These are phyloP conservation scores for Arremon aurantiirostris DNA, from an alignment of 2,797 vertebrate species.

Conservation along the genomic window DNA sequence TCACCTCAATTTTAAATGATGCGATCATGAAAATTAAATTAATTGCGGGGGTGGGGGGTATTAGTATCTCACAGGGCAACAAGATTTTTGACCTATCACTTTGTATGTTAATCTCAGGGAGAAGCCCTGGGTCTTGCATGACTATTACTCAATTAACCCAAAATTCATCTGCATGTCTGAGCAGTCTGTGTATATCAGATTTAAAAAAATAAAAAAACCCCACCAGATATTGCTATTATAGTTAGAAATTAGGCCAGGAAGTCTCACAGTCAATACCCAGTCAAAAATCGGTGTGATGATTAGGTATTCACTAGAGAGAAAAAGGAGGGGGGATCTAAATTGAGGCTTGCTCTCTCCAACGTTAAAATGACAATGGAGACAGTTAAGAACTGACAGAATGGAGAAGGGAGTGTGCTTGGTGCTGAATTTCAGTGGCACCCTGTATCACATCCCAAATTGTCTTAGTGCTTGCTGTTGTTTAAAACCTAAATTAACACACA, in stretches of 20 bases:
- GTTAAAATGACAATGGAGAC: constrained; percentile 60
- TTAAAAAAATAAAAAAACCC: background rate
- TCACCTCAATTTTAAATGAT: constrained; percentile 33
- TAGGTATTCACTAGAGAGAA: constrained; percentile 48
- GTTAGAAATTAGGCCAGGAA: constrained; percentile 58
- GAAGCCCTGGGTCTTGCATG: background rate
- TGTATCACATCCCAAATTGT: background rate
- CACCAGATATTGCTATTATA: constrained; percentile 3
- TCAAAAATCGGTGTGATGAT: constrained; percentile 49
- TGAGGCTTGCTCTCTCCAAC: constrained; percentile 11
- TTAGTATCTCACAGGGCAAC: background rate
- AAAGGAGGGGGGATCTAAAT: constrained; percentile 31
- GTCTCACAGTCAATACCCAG: constrained; percentile 38
- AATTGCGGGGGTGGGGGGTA: background rate
- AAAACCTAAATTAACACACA: constrained; percentile 24
- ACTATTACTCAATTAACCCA: constrained; percentile 50
- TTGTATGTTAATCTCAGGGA: background rate
- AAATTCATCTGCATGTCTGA: constrained; percentile 29
- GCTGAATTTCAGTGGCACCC: constrained; percentile 5
- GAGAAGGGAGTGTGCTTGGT: background rate
- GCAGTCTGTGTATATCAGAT: background rate
- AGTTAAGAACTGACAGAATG: constrained; percentile 30
- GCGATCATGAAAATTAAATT: constrained; percentile 1
- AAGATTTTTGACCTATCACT: constrained; percentile 28
- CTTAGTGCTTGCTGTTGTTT: background rate